Percentiles rank a stretch among this genome's conserved stretches.
Conservation (phyloP, 2,113 vertebrate species). For the Pipra filicauda region DNA sequence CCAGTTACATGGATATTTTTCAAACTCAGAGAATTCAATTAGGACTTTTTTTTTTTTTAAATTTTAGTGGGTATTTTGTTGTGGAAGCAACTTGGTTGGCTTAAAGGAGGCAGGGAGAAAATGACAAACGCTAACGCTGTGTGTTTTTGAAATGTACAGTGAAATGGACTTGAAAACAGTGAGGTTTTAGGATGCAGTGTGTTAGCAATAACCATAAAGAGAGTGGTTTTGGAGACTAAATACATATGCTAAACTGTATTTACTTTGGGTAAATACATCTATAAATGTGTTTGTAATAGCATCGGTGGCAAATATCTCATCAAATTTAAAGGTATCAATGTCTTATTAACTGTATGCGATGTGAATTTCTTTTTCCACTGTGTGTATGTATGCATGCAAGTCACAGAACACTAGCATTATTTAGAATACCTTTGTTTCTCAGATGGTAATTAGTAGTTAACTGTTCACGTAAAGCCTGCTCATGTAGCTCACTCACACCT, state of each 20-base stretch:
- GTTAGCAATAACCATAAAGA: neutral
- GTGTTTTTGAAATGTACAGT: neutral
- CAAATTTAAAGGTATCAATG: neutral
- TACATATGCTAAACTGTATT: neutral
- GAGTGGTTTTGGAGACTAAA: neutral
- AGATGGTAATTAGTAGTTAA: neutral
- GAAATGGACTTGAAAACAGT: neutral
- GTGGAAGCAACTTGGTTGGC: neutral
- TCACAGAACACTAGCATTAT: neutral
- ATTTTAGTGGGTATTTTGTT: neutral
- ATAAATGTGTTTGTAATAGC: neutral
- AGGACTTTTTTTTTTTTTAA: neutral
- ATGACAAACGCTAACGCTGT: neutral
- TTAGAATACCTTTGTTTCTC: neutral
- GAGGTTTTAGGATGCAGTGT: neutral
- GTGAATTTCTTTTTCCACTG: neutral
- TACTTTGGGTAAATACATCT: neutral
- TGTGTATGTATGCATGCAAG: too few relatives aligned
- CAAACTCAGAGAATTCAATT: neutral
- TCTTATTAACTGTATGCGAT: neutral
- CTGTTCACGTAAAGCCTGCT: neutral
- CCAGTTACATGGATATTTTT: neutral
- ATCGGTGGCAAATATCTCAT: neutral
- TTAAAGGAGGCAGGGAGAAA: neutral
- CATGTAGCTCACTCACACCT: rapidly evolving